Base-by-base conservation (phyloP, 2,113 vertebrate genomes). In the Catagonus wagneri region DNA sequence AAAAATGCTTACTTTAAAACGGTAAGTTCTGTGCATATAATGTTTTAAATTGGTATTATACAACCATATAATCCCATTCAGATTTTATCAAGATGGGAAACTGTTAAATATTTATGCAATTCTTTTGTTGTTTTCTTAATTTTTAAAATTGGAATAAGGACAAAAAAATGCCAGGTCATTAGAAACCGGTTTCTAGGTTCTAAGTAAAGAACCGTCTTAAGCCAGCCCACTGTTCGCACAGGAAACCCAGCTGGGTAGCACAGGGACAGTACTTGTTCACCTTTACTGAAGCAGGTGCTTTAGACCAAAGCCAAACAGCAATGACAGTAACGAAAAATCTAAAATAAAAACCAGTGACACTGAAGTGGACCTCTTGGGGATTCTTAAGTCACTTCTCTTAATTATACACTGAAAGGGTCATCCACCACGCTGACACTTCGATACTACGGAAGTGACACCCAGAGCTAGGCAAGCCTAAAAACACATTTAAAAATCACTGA, bases 1-100 rank as follows among this genome's bases (percentile, higher is more conserved):
- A 63, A 66, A 97, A 96, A 98, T 90, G 68, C 27, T 88, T 76
- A 65, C 58, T 96, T 90, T 93, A 97, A 98, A 97, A 97, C 93
- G 96, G 83, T 91, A 96, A 63, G 36, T 88, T 97, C 74, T 98
- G 94, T 96, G 76, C 90, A 90, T 65, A 60, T 83, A 95, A 97
- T 66, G 80, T 96, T 95, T 97, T 78, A 74, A 92, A 29, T 13
- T 65, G 95, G 92, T 68, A 96, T 84, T 97, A 94, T 32, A 97
- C 98, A 91, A 69, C 22, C 74, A 93, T 83, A 93, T 54, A 97
- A 96, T 74, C 25, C 34, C 78, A 97, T 61, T 92, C 76, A 96
- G n/a, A 96, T 92, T 96, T 97, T 94, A 93, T 79, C 90, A 95
- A 89, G 76, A 89, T 68, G 44, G 63, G 63, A 93, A 87, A 85